phyloP scores from a whole-genome alignment of 1,140 invertebrate genomes.

The Ostrea denselamellosa region DNA sequence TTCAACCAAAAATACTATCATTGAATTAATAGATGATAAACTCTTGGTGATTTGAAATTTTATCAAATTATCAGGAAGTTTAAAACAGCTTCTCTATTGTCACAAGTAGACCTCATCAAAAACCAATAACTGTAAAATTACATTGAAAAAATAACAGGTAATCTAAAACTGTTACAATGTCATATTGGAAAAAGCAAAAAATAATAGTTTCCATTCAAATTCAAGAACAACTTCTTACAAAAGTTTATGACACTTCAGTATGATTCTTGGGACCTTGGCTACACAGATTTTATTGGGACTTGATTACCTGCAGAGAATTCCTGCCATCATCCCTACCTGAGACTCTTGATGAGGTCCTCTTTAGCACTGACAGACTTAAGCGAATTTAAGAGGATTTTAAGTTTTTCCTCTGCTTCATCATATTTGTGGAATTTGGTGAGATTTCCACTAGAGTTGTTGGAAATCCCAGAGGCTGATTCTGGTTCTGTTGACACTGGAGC shows the following conservation, averaged over 20 bases:
- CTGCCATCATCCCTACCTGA: constrained; percentile 61
- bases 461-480: background rate
- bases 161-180: no score
- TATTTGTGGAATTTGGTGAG: constrained; percentile 40
- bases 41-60: no score
- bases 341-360: constrained; percentile 67
- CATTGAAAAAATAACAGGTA: no score
- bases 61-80: no score
- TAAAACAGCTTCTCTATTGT: no score
- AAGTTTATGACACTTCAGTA: background rate
- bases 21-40: no score
- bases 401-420: constrained; percentile 55
- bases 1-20: background rate
- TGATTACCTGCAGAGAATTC: background rate
- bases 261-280: background rate
- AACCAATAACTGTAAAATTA: no score
- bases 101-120: no score
- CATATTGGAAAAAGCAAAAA: background rate
- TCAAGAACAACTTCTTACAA: background rate
- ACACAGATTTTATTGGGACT: background rate
- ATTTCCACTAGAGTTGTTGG: background rate
- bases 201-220: background rate
- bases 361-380: constrained; percentile 65
- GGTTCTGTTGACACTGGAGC: background rate
- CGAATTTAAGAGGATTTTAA: constrained; percentile 56